Percentiles rank a stretch among this genome's conserved stretches.
These are phyloP conservation scores for Drosophila bocki DNA, from an alignment of 1,140 invertebrate genomes.

Conservation along the genomic window DNA sequence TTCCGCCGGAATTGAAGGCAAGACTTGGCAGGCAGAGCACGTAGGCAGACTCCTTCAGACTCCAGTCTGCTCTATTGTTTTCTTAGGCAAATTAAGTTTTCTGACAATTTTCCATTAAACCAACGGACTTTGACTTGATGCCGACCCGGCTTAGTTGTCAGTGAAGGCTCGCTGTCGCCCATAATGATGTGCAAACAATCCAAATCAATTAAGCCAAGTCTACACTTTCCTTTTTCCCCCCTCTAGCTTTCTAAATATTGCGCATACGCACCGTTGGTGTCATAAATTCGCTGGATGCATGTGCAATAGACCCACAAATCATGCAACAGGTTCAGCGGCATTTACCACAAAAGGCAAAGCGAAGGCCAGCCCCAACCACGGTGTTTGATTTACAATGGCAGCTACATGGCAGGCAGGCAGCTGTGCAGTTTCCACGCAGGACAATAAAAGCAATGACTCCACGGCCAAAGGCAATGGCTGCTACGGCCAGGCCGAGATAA, in stretches of 20 bases:
- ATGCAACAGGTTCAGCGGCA: conserved; percentile 73
- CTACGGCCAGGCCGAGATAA: conserved; percentile 59
- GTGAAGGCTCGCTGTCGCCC: conserved; percentile 32
- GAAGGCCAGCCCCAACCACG: conserved; percentile 34
- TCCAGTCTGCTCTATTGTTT: conserved; percentile 50
- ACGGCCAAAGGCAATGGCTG: conserved; percentile 24
- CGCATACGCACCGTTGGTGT: conserved; percentile 38
- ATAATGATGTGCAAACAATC: conserved; percentile 70
- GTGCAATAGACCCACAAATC: conserved; percentile 68
- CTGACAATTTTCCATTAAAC: conserved; percentile 55
- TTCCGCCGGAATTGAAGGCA: conserved; percentile 30
- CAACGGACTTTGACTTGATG: conserved; percentile 22
- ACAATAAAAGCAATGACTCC: conserved; percentile 63
- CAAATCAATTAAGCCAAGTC: conserved; percentile 44
- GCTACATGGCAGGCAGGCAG: conserved; percentile 43
- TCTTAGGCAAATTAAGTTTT: conserved; percentile 60
- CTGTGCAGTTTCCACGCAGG: conserved; percentile 73
- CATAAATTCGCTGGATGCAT: conserved; percentile 63
- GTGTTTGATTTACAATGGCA: conserved; percentile 71
- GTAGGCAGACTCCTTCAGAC: conserved; percentile 31
- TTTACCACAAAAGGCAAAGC: conserved; percentile 10
- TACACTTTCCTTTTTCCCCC: no score
- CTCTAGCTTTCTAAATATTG: conserved; percentile 9
- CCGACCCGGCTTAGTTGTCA: conserved; percentile 41
- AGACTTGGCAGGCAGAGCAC: conserved; percentile 47